These are phyloP conservation scores for Aethes cnicana DNA, from an alignment of 2,888 invertebrate genomes.

Conservation along the genomic window DNA sequence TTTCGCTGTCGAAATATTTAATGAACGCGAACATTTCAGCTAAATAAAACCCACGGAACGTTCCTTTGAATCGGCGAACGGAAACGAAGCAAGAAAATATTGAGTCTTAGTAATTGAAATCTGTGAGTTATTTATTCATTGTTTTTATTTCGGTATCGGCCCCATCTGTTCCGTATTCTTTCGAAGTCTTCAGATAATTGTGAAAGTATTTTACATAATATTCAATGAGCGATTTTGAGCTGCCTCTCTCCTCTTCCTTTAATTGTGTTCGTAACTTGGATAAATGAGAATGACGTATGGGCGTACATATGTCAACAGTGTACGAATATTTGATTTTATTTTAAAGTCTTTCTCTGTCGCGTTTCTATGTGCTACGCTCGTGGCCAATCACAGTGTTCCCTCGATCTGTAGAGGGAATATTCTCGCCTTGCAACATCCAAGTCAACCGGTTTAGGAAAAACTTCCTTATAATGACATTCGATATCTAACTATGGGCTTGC, in stretches of 20 bases:
- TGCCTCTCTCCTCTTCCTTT: not conserved
- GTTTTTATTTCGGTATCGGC: constrained; percentile 15
- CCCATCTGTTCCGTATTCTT: constrained; percentile 2
- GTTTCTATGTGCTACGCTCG: no score
- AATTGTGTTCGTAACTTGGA: no score
- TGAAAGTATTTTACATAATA: constrained; percentile 2
- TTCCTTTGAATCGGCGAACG: constrained; percentile 9
- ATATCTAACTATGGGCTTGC: no score
- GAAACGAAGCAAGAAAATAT: constrained; percentile 25
- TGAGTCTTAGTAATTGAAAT: constrained; percentile 25
- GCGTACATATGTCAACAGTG: no score
- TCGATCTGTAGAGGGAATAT: no score
- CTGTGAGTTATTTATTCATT: constrained; percentile 22
- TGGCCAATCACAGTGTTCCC: no score
- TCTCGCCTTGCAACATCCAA: no score
- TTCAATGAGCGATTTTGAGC: not conserved
- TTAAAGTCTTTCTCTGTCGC: no score
- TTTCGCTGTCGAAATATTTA: constrained; percentile 37
- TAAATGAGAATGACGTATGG: no score
- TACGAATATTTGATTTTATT: no score
- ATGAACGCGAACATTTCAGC: constrained; percentile 42
- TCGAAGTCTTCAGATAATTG: not conserved
- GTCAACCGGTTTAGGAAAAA: no score
- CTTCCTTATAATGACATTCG: no score
- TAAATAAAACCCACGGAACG: constrained; percentile 31